phyloP scores from a whole-genome alignment of 2,888 invertebrate genomes.

The Formica aserva region DNA sequence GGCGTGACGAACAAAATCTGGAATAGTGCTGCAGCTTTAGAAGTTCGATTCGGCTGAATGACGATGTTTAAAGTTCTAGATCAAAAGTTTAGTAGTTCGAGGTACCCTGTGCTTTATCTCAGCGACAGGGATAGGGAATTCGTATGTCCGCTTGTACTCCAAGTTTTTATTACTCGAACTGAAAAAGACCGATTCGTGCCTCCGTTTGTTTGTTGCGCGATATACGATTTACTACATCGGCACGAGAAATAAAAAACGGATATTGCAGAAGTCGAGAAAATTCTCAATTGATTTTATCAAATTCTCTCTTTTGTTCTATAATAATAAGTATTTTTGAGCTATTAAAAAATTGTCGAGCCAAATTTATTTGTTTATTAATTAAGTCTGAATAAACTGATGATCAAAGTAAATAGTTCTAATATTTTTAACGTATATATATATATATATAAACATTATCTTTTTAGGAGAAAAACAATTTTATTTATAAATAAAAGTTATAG shows the following conservation, averaged over 20 bases:
- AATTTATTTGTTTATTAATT: constrained; percentile 4
- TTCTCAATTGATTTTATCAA: background rate
- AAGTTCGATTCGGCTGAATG: constrained; percentile 43
- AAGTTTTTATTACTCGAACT: constrained; percentile 1
- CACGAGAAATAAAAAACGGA: background rate
- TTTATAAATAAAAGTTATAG: background rate
- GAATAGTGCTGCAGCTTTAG: constrained; percentile 1
- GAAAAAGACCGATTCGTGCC: constrained; percentile 17
- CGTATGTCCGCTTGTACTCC: constrained; percentile 9
- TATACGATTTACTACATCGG: constrained; percentile 11
- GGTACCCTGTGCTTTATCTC: constrained; percentile 52
- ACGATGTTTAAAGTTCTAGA: constrained; percentile 66
- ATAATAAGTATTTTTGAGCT: background rate
- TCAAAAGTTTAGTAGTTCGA: constrained; percentile 64
- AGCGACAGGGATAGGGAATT: constrained; percentile 19
- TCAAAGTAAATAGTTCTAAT: no score
- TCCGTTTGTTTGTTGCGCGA: background rate
- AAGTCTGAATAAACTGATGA: background rate
- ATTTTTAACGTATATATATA: no score
- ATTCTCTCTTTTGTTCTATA: background rate
- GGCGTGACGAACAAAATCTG: constrained; percentile 25
- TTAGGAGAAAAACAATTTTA: background rate
- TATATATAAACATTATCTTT: background rate
- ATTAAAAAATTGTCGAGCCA: background rate
- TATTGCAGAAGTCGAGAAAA: background rate